Conservation (phyloP, 2,113 vertebrate genomes). For the Girardinichthys multiradiatus region DNA sequence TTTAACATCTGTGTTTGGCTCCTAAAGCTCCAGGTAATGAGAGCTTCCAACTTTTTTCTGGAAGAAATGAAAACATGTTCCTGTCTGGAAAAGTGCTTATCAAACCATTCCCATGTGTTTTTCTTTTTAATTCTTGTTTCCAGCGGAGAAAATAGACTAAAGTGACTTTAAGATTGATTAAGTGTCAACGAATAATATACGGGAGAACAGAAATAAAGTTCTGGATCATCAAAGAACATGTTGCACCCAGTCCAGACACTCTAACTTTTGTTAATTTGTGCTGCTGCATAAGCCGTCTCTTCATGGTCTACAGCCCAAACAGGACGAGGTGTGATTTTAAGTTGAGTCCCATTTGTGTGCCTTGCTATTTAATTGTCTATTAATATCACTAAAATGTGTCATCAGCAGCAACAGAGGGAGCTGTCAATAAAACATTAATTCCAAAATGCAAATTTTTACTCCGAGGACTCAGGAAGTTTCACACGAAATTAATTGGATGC, state of each 20-base stretch:
- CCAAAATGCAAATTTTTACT: slow-evolving; percentile 25
- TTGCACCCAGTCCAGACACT: background rate
- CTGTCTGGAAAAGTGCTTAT: too few relatives aligned
- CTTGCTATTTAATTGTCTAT: background rate
- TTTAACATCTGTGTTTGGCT: background rate
- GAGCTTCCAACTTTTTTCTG: too few relatives aligned
- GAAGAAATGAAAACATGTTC: too few relatives aligned
- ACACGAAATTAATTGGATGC: slow-evolving; percentile 6
- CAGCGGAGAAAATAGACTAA: too few relatives aligned
- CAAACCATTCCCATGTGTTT: too few relatives aligned
- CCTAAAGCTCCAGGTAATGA: background rate
- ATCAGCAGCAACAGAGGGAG: background rate
- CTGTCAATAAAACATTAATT: slow-evolving; percentile 14
- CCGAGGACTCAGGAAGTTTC: background rate
- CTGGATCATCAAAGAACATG: background rate
- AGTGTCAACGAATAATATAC: background rate
- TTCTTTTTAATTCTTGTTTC: too few relatives aligned
- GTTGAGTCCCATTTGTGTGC: background rate
- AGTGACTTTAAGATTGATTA: too few relatives aligned
- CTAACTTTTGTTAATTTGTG: background rate
- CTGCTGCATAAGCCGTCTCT: background rate
- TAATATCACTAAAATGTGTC: background rate
- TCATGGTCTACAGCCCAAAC: background rate
- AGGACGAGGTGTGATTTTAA: background rate
- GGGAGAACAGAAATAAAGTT: background rate